These are phyloP conservation scores for Stegodyphus mimosarum DNA, from an alignment of 1,140 invertebrate species.

Conservation along the genomic window DNA sequence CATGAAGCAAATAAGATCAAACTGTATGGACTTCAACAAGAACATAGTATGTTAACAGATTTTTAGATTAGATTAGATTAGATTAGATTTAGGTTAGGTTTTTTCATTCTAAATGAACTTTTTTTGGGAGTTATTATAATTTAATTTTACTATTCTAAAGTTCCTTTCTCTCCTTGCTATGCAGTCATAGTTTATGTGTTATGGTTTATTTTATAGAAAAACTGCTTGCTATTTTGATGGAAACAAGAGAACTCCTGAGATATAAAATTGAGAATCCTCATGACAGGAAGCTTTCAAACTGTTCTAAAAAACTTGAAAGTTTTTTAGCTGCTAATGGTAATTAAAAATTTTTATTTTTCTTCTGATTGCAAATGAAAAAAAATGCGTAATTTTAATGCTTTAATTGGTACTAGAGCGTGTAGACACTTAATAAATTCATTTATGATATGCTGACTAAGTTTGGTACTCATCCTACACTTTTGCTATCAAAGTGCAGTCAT, in stretches of 20 bases:
- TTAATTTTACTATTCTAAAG: too few relatives aligned
- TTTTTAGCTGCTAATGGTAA: constrained; percentile 47
- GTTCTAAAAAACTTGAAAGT: constrained; percentile 42
- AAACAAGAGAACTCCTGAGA: constrained; percentile 35
- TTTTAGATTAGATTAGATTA: background rate
- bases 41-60: constrained; percentile 85
- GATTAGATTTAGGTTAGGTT: background rate
- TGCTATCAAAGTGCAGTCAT: too few relatives aligned
- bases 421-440: too few relatives aligned
- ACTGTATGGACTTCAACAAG: constrained; percentile 89
- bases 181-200: background rate
- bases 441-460: too few relatives aligned
- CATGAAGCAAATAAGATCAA: constrained; percentile 97
- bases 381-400: too few relatives aligned
- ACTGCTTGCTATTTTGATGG: constrained; percentile 32
- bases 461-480: too few relatives aligned
- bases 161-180: too few relatives aligned
- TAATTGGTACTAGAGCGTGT: too few relatives aligned
- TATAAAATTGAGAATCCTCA: constrained; percentile 53
- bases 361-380: too few relatives aligned
- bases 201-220: constrained; percentile 26
- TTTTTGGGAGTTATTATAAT: too few relatives aligned
- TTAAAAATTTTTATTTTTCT: background rate
- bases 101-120: background rate
- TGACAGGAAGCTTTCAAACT: constrained; percentile 46